These are phyloP conservation scores for Seriola aureovittata DNA, from an alignment of 2,113 vertebrate species.

Conservation along the genomic window DNA sequence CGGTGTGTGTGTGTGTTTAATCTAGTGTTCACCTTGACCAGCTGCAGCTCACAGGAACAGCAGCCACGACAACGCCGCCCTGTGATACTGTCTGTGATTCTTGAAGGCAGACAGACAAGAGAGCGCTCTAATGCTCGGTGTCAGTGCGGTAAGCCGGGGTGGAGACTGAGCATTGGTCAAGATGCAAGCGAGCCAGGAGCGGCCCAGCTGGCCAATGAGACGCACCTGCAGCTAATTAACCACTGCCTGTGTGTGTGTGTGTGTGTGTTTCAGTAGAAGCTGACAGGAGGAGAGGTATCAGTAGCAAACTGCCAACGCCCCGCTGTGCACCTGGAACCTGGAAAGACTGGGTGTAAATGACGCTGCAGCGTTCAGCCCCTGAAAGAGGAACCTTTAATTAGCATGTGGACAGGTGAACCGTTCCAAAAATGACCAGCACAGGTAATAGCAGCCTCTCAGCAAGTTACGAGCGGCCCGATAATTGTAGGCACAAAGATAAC, in stretches of 20 bases:
- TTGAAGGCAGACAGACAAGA: conserved; percentile 24
- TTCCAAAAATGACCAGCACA: neutral
- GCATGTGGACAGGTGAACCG: neutral
- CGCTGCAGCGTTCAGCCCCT: conserved; percentile 4
- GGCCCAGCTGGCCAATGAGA: conserved; percentile 37
- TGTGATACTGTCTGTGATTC: neutral
- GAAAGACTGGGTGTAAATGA: conserved; percentile 24
- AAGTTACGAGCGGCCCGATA: too few species aligned
- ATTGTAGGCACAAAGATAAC: neutral
- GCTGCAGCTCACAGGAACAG: conserved; percentile 34
- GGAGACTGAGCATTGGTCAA: neutral
- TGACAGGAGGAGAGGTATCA: conserved; percentile 23
- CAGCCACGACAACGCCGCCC: neutral
- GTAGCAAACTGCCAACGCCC: conserved; percentile 15
- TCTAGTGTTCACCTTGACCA: neutral
- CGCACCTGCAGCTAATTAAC: conserved; percentile 61
- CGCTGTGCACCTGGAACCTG: conserved; percentile 40
- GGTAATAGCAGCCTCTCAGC: neutral
- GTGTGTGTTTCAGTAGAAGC: conserved; percentile 23
- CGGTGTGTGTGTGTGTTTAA: neutral
- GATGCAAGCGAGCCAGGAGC: conserved; percentile 19
- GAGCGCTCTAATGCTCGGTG: neutral
- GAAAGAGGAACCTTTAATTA: conserved; percentile 1
- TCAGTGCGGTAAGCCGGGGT: neutral
- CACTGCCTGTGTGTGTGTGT: conserved; percentile 5